phyloP scores from a whole-genome alignment of 1,140 invertebrate species.

The Zaprionus ghesquierei region DNA sequence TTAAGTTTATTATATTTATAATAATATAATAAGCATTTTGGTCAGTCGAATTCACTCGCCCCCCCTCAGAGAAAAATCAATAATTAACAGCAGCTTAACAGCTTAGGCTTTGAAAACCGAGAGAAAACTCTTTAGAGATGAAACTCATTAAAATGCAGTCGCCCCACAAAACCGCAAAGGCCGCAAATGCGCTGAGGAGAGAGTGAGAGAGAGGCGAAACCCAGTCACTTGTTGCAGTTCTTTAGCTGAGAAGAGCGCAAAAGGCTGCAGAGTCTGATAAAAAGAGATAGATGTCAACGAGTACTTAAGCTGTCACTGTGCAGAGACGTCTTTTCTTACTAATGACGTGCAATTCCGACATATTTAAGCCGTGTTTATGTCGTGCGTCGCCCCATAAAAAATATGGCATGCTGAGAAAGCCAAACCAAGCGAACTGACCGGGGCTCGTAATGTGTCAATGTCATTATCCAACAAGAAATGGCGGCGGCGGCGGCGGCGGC shows the following conservation, averaged over 20 bases:
- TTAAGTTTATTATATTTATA: no score
- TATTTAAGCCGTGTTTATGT: constrained; percentile 39
- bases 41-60: no score
- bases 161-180: constrained; percentile 57
- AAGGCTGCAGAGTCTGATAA: background rate
- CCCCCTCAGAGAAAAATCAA: constrained; percentile 42
- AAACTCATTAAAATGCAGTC: constrained; percentile 61
- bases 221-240: constrained; percentile 35
- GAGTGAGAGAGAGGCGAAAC: background rate
- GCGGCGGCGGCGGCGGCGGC: no score
- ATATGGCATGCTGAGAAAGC: constrained; percentile 41
- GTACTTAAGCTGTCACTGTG: background rate
- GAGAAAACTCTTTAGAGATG: background rate
- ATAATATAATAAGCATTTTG: no score
- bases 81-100: constrained; percentile 18
- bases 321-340: constrained; percentile 37
- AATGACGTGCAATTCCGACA: constrained; percentile 54
- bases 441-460: constrained; percentile 66
- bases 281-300: background rate
- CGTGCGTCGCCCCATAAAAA: constrained; percentile 42
- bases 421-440: background rate
- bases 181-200: no score
- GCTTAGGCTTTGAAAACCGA: background rate
- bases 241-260: background rate
- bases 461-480: constrained; percentile 70